Evolutionary conservation across 2,888 invertebrate genomes (phyloP), one percentile per base, ranked within the genome.

Genomic region (Cheilosia soror): DNA sequence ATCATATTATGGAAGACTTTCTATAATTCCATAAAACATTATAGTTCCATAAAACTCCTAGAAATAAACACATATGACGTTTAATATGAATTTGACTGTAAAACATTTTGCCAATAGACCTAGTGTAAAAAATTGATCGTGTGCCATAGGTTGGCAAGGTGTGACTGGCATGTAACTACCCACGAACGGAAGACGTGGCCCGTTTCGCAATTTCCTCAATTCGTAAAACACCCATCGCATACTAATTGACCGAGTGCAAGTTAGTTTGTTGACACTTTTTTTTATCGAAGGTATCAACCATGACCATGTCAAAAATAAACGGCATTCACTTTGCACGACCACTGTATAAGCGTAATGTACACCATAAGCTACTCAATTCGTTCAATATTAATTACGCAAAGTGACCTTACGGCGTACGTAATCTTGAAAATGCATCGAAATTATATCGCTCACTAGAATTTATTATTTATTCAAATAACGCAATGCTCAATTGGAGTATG

Each of bases 211-310:
- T 37, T 71, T 71, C 49, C 71, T 11, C 13, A 37, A 33, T 49
- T 29, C 49, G 55, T 65, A n/a, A 42, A 51, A 13, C 53, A 31
- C 37, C 29, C 31, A 31, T 42, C 62, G 68, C 60, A 75, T 80
- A 68, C 66, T 27, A 66, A 72, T 37, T 58, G n/a, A 11, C 11
- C 27, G 25, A 51, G 27, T 25, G 7, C 13, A 13, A n/a, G 11
- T 27, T 1, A 73, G 66, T 73, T 68, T 62, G 55, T 68, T 66
- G 66, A 73, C 55, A 62, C 51, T 49, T 20, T 62, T 53, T n/a
- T 3, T 47, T 20, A 51, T 1, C 42, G 29, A 53, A 66, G 42
- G n/a, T 6, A 65, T 60, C 66, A 53, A 5, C 73, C 51, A 60
- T 73, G 73, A 47, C 58, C 37, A 40, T 55, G 66, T 44, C 49